phyloP scores from a whole-genome alignment of 2,888 invertebrate species.

The Nomada flava region DNA sequence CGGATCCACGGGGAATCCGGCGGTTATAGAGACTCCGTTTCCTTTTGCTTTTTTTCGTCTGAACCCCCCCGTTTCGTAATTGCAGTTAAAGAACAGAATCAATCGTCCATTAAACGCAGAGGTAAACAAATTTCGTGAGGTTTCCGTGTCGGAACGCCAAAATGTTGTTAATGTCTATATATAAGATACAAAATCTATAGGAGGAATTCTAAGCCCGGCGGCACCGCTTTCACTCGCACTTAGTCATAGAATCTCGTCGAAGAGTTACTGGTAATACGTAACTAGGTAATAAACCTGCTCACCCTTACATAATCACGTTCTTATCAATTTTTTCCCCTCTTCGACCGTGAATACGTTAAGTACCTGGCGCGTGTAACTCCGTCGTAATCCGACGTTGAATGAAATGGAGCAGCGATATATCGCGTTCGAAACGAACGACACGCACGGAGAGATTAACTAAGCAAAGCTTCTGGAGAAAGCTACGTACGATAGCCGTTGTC shows the following conservation, averaged over 20 bases:
- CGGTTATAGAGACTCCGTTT: not conserved
- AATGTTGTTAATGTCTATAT: not conserved
- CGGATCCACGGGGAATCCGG: constrained; percentile 45
- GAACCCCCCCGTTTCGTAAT: not conserved
- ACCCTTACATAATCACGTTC: constrained; percentile 40
- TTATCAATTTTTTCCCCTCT: constrained; percentile 33
- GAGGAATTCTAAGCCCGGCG: not conserved
- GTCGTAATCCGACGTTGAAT: constrained; percentile 35
- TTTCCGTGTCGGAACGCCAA: not conserved
- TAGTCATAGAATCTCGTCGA: constrained; percentile 18
- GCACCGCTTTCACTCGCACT: constrained; percentile 55
- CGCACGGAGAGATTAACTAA: not conserved
- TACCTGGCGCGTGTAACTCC: constrained; percentile 16
- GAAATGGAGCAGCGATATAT: constrained; percentile 32
- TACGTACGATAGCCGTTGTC: not conserved
- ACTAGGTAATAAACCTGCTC: constrained; percentile 46
- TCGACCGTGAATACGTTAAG: constrained; percentile 10
- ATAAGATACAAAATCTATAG: constrained; percentile 1
- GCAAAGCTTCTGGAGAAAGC: constrained; percentile 39
- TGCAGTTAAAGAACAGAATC: not conserved
- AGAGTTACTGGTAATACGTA: constrained; percentile 39
- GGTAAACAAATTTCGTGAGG: constrained; percentile 23
- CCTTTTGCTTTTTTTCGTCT: too few species aligned
- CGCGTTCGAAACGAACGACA: not conserved
- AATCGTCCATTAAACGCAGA: not conserved